These are phyloP conservation scores for Tetranychus piercei DNA, from an alignment of 2,888 invertebrate species.

Conservation along the genomic window DNA sequence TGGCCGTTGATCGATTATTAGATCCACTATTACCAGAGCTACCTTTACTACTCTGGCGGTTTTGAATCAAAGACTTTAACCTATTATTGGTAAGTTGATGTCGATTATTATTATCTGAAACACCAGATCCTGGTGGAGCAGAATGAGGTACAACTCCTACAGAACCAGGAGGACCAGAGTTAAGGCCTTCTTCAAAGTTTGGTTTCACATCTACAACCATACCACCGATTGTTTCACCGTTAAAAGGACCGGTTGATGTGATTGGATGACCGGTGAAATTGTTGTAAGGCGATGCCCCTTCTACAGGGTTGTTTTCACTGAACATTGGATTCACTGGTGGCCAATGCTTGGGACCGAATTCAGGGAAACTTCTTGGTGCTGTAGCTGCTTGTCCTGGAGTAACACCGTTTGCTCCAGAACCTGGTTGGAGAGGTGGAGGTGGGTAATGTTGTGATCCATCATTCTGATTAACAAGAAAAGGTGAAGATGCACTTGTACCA, in stretches of 20 bases:
- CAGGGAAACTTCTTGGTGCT: too few relatives aligned
- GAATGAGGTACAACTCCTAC: background rate
- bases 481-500: too few relatives aligned
- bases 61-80: slow-evolving; percentile 27
- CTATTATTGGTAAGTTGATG: slow-evolving; percentile 28
- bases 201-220: background rate
- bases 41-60: slow-evolving; percentile 26
- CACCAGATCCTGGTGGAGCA: background rate
- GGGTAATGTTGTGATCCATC: too few relatives aligned
- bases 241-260: background rate
- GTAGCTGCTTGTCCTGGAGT: too few relatives aligned
- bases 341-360: too few relatives aligned
- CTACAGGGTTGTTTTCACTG: slow-evolving; percentile 3
- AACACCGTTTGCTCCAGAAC: too few relatives aligned
- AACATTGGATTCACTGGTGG: background rate
- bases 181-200: background rate
- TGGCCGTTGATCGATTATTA: background rate
- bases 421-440: too few relatives aligned
- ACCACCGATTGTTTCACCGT: background rate
- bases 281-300: background rate
- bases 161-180: background rate
- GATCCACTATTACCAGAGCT: slow-evolving; percentile 9
- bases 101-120: slow-evolving; percentile 9
- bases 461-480: too few relatives aligned
- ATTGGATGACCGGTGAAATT: background rate